Percentiles rank a stretch among this genome's conserved stretches.
Evolutionary conservation across 2,888 invertebrate genomes (phyloP).

Genomic region (Silvanus unidentatus): DNA sequence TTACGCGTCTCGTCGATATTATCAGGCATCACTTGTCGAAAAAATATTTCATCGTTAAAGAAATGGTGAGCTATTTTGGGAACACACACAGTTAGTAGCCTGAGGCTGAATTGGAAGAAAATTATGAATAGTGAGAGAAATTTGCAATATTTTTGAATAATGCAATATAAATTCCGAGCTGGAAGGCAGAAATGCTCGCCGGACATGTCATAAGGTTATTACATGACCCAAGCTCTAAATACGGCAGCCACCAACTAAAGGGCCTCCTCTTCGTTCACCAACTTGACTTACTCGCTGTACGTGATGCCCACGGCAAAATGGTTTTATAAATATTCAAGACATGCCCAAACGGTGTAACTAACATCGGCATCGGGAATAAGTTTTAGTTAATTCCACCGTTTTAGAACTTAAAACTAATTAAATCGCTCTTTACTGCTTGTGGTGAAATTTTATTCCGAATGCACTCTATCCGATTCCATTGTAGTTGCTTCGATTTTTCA

Average conservation of each 20-base stretch:
- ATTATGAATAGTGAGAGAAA: not conserved
- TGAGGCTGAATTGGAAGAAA: not conserved
- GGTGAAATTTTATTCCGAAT: too few species aligned
- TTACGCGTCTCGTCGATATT: too few species aligned
- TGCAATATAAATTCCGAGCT: slow-evolving; percentile 11
- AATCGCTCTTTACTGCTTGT: not conserved
- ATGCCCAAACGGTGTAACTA: slow-evolving; percentile 5
- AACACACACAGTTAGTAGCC: too few species aligned
- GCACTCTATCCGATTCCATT: too few species aligned
- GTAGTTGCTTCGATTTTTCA: too few species aligned
- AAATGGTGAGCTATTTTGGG: too few species aligned
- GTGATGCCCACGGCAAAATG: slow-evolving; percentile 1
- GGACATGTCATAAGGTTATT: slow-evolving; percentile 5
- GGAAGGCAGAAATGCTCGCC: slow-evolving; percentile 4
- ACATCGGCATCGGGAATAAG: not conserved
- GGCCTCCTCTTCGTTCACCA: not conserved
- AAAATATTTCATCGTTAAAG: too few species aligned
- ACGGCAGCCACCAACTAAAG: not conserved
- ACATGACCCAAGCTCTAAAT: not conserved
- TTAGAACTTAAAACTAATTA: slow-evolving; percentile 2
- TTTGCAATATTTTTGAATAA: slow-evolving; percentile 16
- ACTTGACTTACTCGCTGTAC: slow-evolving; percentile 5
- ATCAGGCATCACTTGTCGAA: too few species aligned
- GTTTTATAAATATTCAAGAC: slow-evolving; percentile 7
- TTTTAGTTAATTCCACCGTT: slow-evolving; percentile 5